Conservation (phyloP, 2,888 invertebrate genomes). For the Leuctra nigra region DNA sequence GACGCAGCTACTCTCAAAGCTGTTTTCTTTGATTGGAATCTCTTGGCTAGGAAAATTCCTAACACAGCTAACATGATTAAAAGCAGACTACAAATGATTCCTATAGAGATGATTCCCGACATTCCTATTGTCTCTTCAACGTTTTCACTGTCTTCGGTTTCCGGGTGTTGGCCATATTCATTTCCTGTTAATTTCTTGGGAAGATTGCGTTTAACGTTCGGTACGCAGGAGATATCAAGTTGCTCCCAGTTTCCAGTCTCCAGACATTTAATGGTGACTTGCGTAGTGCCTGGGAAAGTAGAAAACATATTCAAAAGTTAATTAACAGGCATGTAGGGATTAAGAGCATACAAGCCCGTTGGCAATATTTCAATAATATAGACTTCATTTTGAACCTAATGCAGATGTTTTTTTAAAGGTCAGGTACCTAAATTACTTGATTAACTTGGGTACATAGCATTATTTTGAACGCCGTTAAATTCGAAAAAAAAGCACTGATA, state of each 20-base stretch:
- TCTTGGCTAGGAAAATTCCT: conserved; percentile 23
- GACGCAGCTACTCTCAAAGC: conserved; percentile 19
- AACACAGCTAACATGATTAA: conserved; percentile 21
- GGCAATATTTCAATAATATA: too few relatives aligned
- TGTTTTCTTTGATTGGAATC: conserved; percentile 24
- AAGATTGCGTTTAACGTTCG: conserved; percentile 24
- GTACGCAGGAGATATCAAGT: conserved; percentile 30
- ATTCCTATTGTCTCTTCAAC: conserved; percentile 15
- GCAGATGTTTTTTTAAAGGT: too few relatives aligned
- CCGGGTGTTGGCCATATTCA: conserved; percentile 20
- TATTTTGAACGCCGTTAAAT: too few relatives aligned
- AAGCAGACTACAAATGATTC: conserved; percentile 21
- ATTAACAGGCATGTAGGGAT: too few relatives aligned
- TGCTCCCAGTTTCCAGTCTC: conserved; percentile 30
- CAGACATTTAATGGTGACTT: conserved; percentile 29
- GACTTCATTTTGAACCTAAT: too few relatives aligned
- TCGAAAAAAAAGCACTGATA: too few relatives aligned
- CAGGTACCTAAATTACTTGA: too few relatives aligned
- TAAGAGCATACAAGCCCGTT: too few relatives aligned
- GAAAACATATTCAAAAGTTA: not conserved
- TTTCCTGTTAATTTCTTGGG: conserved; percentile 22
- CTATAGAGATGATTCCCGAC: conserved; percentile 22
- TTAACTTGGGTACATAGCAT: too few relatives aligned
- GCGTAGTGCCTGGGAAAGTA: conserved; percentile 25
- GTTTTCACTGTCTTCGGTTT: conserved; percentile 8